Percentiles rank a stretch among this genome's conserved stretches.
Conservation (phyloP, 1,140 invertebrate genomes). For the Gryon sp. region DNA sequence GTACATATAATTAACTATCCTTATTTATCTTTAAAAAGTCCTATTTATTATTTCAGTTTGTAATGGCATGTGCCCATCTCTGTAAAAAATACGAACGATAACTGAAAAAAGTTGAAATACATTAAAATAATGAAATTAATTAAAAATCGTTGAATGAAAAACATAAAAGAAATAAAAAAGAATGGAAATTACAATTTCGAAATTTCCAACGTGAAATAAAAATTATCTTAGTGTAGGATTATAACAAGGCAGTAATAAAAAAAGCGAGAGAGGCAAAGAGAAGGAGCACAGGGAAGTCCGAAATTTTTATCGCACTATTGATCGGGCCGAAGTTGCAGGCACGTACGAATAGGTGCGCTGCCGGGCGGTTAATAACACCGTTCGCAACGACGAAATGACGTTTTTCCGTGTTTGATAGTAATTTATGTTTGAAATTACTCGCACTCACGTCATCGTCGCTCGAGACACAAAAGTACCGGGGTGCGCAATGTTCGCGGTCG, state of each 20-base stretch:
- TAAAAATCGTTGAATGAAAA: no score
- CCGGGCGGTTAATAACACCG: slow-evolving; percentile 69
- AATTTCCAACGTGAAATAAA: background rate
- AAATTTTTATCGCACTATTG: slow-evolving; percentile 63
- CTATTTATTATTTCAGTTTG: no score
- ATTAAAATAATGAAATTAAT: no score
- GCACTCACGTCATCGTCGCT: slow-evolving; percentile 66
- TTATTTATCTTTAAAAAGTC: no score
- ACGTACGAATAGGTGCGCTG: slow-evolving; percentile 52
- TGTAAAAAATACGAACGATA: no score
- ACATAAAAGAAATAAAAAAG: no score
- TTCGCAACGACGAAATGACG: slow-evolving; percentile 71
- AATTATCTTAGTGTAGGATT: slow-evolving; percentile 23
- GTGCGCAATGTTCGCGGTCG: slow-evolving; percentile 39
- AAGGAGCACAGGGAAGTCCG: slow-evolving; percentile 41
- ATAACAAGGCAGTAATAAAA: slow-evolving; percentile 24
- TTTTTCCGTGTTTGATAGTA: slow-evolving; percentile 74
- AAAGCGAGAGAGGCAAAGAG: slow-evolving; percentile 38
- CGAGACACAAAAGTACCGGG: slow-evolving; percentile 58
- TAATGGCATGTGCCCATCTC: no score
- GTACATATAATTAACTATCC: no score
- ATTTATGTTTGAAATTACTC: slow-evolving; percentile 73
- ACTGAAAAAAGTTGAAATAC: no score
- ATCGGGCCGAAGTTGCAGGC: slow-evolving; percentile 57
- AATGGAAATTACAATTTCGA: no score